Evolutionary conservation across 1,140 invertebrate genomes (phyloP).

Genomic region (Cyphomyrmex costatus): DNA sequence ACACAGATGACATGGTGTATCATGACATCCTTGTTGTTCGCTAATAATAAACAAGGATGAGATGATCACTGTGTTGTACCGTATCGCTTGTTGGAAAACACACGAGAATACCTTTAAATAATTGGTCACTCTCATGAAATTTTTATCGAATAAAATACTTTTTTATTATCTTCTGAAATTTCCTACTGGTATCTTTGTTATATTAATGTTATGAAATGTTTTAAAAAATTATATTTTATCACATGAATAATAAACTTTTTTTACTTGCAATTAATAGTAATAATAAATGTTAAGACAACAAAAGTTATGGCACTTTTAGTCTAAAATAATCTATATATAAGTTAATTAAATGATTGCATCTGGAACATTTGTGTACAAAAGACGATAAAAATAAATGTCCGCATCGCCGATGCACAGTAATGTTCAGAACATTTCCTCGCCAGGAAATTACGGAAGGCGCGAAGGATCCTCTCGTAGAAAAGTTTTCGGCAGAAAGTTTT

Average conservation of each 20-base stretch:
- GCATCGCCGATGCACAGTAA: not conserved
- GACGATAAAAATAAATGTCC: constrained; percentile 29
- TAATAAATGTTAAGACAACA: not conserved
- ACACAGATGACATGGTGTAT: too few species aligned
- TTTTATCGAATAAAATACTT: not conserved
- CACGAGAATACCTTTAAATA: not conserved
- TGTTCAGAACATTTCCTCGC: not conserved
- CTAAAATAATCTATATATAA: not conserved
- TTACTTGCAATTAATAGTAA: not conserved
- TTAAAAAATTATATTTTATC: not conserved
- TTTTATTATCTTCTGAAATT: constrained; percentile 6
- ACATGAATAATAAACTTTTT: not conserved
- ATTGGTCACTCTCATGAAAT: not conserved
- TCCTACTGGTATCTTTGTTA: not conserved
- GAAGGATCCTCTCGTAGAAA: not conserved
- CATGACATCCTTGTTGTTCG: too few species aligned
- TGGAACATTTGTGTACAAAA: not conserved
- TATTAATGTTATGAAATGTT: constrained; percentile 3
- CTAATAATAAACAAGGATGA: too few species aligned
- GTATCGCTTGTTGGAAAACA: too few species aligned
- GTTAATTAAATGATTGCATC: constrained; percentile 2
- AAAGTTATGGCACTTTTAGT: not conserved
- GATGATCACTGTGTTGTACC: too few species aligned
- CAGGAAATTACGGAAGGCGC: constrained; percentile 7
- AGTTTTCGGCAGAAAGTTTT: constrained; percentile 21